Base-by-base conservation (phyloP, 2,113 vertebrate genomes). In the Microcebus ravelobensis region DNA sequence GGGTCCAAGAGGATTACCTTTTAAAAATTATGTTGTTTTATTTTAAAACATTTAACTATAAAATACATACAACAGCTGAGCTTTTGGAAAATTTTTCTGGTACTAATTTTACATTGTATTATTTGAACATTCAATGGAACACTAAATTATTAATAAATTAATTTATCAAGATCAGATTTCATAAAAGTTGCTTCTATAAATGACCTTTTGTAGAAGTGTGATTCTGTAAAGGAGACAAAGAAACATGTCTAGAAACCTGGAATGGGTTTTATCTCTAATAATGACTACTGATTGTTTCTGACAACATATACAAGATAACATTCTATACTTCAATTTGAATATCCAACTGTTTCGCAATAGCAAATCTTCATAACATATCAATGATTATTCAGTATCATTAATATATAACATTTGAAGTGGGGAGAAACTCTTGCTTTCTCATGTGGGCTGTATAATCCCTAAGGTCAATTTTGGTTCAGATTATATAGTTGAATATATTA, bases 21-120 rank as follows among this genome's bases (percentile, higher is more conserved):
- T 82, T 2, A 67, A 52, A 90, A 68, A 59, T 70, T 31, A 42
- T 74, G 74, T 42, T 10, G 50, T 80, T 48, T 74, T 82, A 87
- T 50, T 77, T 92, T 76, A 86, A 87, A 90, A 85, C 9, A 83
- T 63, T 63, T 84, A 87, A 67, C 61, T 92, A 39, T 79, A 94
- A 94, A 89, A 95, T 83, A 84, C 9, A 61, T 68, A 76, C 73
- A 96, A 89, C 23, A 23, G 8, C 52, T 95, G 34, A 10, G 55
- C 7, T 57, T 81, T 73, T 59, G 50, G n/a, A 83, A 90, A 79
- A 57, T 39, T 63, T 80, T 81, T 76, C 48, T 59, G 59, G n/a
- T 76, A 76, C 61, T 92, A 84, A 74, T 82, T 97, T 95, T 93
- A 85, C 11, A 71, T 85, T 71, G 48, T 87, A 27, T 77, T 95